Evolutionary conservation across 2,888 invertebrate species (phyloP).

Genomic region (Cerastis leucographa): DNA sequence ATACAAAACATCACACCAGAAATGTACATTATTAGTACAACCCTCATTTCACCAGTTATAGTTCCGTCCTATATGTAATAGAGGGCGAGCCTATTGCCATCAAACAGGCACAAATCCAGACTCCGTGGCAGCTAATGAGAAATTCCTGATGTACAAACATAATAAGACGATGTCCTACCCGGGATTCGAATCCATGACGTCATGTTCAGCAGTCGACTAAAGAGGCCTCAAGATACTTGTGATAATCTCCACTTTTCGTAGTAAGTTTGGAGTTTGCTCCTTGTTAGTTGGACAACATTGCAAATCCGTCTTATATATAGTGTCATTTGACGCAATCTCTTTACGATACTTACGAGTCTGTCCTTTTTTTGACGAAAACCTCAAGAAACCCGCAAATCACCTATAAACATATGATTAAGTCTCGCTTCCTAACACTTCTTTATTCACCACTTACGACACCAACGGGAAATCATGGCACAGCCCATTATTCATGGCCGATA

Average conservation of each 20-base stretch:
- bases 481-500: slow-evolving; percentile 53
- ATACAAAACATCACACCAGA: background rate
- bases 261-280: background rate
- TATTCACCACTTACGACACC: slow-evolving; percentile 36
- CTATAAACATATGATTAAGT: slow-evolving; percentile 29
- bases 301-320: too few species aligned
- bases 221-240: background rate
- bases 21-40: background rate
- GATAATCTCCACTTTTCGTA: background rate
- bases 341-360: background rate
- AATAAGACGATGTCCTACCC: background rate
- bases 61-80: background rate
- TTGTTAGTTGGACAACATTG: background rate
- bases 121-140: background rate
- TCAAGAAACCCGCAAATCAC: background rate
- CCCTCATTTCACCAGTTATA: background rate
- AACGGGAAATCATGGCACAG: slow-evolving; percentile 42
- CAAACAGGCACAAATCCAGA: background rate
- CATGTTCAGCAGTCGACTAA: background rate
- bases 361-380: background rate
- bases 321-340: background rate
- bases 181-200: background rate
- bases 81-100: background rate
- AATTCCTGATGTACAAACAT: background rate
- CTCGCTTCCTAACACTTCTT: background rate